Base-by-base conservation (phyloP, 1,140 invertebrate genomes). In the Drosophila pseudoananassae region DNA sequence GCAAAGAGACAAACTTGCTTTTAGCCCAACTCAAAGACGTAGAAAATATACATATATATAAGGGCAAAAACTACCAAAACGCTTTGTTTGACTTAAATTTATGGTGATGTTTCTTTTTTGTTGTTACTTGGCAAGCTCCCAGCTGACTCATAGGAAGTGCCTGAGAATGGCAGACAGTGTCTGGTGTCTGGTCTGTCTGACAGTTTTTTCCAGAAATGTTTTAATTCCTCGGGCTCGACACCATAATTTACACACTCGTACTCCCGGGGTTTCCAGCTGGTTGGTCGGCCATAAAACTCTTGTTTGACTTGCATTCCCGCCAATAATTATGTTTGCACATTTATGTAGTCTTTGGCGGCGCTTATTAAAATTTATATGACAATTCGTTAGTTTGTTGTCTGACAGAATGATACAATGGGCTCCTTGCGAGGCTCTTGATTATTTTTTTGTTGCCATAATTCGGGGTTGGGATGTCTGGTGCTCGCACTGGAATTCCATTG, bases 11-110 rank as follows among this genome's bases (percentile, higher is more conserved):
- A 87, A 81, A 76, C 65, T 87, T 82, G 74, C 83, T 76, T 76
- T 88, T 87, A 87, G 69, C 83, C 82, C 56, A 55, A 51, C 82
- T 38, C 50, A 36, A 31, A 60, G 40, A 51, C 31, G 33, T 51
- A 49, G 31, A 47, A 52, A 36, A 65, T 55, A 63, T 25, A 49
- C 4, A 17, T 43, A 43, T n/a, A 12, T 59, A 57, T 50, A 17
- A 15, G 50, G 40, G 49, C 49, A 76, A 83, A 65, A 78, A 74
- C 55, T 71, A 54, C 69, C 58, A 78, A 78, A 78, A 82, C 83
- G 83, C 83, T 87, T 87, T 87, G 83, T 87, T 87, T 87, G 83
- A 87, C 83, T 87, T 72, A 81, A 88, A 87, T 87, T 87, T 87
- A 87, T 87, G 83, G 78, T 82, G 82, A 87, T 87, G 71, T 63